Base-by-base conservation (phyloP, 2,888 invertebrate species). In the Celastrina argiolus region DNA sequence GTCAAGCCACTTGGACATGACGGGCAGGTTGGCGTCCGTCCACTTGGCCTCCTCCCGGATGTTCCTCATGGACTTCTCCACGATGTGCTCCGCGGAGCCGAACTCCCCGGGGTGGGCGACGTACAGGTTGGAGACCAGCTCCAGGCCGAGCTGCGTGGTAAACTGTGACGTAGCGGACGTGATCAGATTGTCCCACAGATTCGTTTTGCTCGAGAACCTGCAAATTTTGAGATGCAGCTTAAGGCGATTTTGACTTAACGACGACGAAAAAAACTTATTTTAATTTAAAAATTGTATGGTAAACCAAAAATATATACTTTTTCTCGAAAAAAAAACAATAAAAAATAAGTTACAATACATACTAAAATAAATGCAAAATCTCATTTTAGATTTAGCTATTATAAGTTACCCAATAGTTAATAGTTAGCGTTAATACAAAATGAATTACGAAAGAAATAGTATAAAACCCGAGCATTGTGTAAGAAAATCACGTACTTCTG, bases 21-120 rank as follows among this genome's bases (percentile, higher is more conserved):
- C 93, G 0, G 96, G 96, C 4, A 96, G 80, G 77, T 96, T 96
- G 65, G 94, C 94, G 65, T 94, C 92, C 41, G 94, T 95, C 96
- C 96, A 96, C 75, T 94, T 93, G 0, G 94, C 94, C 77, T 96
- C 95, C 74, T 95, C 94, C 72, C 94, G 92, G 56, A 96, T 95
- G 70, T 94, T 95, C 73, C 92, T 93, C 75, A 96, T 83, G 0
- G 95, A 94, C 72, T 94, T 94, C 75, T 94, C 94, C 14, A 96
- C 93, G 16, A 96, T 94, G 72, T 94, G 94, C 70, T 95, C 94
- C 0, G 95, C 95, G 4, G 94, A 94, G 0, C 94, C 95, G 71
- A 96, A 95, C 74, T 96, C 94, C 0, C 93, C 94, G 72, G 93
- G 92, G 61, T 93, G 92, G 22, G 92, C 90, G 0, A 92, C 88